phyloP scores from a whole-genome alignment of 2,888 invertebrate species.

The Ischnura elegans region DNA sequence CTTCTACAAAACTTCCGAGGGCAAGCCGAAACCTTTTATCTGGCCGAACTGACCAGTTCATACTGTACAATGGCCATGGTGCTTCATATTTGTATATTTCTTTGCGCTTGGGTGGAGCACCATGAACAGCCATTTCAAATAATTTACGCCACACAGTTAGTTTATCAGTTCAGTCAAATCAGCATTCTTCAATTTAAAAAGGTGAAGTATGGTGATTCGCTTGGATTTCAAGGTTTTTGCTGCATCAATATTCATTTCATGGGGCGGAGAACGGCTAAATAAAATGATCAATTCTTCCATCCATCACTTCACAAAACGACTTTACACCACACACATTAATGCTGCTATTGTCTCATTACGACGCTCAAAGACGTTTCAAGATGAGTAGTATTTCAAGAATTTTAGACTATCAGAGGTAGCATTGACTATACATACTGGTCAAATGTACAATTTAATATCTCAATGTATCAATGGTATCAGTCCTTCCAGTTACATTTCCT shows the following conservation, averaged over 20 bases:
- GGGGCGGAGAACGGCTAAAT: conserved; percentile 57
- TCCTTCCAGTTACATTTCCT: conserved; percentile 55
- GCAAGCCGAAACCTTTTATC: conserved; percentile 98
- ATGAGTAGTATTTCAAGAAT: neutral
- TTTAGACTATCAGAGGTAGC: conserved; percentile 59
- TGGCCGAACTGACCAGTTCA: conserved; percentile 99
- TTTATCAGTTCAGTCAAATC: conserved; percentile 57
- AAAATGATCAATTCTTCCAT: conserved; percentile 62
- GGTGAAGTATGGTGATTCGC: conserved; percentile 35
- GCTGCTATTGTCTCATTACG: conserved; percentile 64
- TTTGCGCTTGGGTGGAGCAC: conserved; percentile 81
- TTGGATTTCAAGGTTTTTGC: conserved; percentile 45
- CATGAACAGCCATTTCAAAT: conserved; percentile 72
- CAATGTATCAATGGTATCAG: conserved; percentile 39
- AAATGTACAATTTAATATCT: conserved; percentile 27
- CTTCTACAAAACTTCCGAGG: conserved; percentile 98
- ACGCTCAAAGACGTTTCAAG: conserved; percentile 14
- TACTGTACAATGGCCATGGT: conserved; percentile 98
- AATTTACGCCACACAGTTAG: conserved; percentile 12
- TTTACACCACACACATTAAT: conserved; percentile 56
- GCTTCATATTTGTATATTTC: conserved; percentile 97
- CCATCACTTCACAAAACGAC: conserved; percentile 60
- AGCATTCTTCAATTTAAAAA: conserved; percentile 63
- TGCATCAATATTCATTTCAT: conserved; percentile 60
- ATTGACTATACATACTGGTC: conserved; percentile 65